Base-by-base conservation (phyloP, 2,113 vertebrate genomes). In the Panthera tigris region DNA sequence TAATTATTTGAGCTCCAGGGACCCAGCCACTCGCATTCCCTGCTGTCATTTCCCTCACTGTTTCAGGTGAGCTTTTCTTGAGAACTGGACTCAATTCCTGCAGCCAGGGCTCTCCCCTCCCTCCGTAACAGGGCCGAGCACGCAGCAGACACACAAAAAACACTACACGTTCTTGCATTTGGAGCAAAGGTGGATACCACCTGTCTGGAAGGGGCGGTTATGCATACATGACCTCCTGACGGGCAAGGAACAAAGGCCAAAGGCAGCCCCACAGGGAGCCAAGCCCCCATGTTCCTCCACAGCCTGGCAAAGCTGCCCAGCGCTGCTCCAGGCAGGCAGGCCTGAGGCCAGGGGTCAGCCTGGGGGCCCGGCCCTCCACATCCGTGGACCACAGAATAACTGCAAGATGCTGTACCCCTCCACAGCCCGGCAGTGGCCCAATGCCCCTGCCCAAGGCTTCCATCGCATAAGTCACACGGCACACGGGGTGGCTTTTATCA, bases 291-390 rank as follows among this genome's bases (percentile, higher is more conserved):
- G 1, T 14, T 7, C 25, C 80, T 61, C 94, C n/a, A 18, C 15
- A n/a, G n/a, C 39, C 41, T 41, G 19, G 33, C n/a, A 12, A 74
- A 66, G 71, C 57, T 19, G 13, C 27, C 48, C 27, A 6, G 1
- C 1, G 4, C 16, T 0, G 8, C 66, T 68, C 15, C 4, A 63
- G 61, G 36, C 36, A 45, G 25, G 52, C 11, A 7, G 18, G 23
- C 36, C 15, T n/a, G 50, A 11, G 9, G 23, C 52, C 13, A 4
- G 1, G 21, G 85, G 33, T 7, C 0, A 3, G 12, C 19, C 76
- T 5, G 52, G 48, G 0, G 1, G 0, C 39, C 9, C 3, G 11
- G 41, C 41, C 57, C 10, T 25, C 68, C 0, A 7, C 2, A 25
- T 13, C 23, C 1, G 31, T 25, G n/a, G 89, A 23, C 36, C 41